Evolutionary conservation across 2,113 vertebrate species (phyloP).

Genomic region (Macaca nemestrina): DNA sequence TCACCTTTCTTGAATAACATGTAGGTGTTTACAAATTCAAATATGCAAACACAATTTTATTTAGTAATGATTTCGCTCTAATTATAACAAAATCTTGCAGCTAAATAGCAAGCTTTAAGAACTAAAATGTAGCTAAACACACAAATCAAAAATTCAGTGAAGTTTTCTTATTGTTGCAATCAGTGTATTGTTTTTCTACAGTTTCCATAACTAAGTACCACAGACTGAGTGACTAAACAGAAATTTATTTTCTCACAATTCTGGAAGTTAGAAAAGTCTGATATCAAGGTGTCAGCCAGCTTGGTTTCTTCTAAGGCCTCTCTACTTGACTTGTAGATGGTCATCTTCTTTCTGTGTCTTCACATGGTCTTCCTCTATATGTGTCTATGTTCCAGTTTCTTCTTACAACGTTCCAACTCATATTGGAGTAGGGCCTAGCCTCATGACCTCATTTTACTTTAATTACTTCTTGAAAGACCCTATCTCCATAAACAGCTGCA

Average conservation of each 20-base stretch:
- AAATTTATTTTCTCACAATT: neutral
- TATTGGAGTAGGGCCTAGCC: neutral
- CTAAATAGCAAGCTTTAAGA: conserved; percentile 4
- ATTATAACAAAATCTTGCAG: neutral
- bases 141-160: neutral
- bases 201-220: neutral
- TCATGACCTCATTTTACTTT: neutral
- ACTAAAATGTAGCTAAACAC: neutral
- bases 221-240: neutral
- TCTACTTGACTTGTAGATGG: neutral
- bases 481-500: neutral
- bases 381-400: neutral
- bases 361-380: neutral
- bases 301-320: neutral
- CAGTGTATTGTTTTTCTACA: neutral
- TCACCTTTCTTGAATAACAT: neutral
- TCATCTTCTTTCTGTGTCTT: neutral
- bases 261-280: neutral
- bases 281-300: neutral
- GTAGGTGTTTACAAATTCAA: neutral
- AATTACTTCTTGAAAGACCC: neutral
- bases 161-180: neutral
- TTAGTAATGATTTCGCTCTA: neutral
- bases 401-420: neutral
- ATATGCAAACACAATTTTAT: neutral